Base-by-base conservation (phyloP, 1,140 invertebrate species). In the Sminthurides bifidus region DNA sequence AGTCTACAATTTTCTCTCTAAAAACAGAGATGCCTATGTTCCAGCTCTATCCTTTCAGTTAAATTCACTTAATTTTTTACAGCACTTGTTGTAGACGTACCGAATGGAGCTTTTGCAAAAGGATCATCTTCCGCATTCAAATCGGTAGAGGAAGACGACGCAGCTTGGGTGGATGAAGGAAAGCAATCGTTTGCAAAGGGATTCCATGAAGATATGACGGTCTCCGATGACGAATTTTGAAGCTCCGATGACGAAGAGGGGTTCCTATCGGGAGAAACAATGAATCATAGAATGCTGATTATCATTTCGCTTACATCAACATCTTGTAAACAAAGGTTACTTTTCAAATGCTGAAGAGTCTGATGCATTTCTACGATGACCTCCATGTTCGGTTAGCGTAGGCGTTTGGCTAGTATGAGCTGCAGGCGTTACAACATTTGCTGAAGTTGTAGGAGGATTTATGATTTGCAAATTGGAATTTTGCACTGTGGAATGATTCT, bases 341-440 rank as follows among this genome's bases (percentile, higher is more conserved):
- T 85, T 86, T 67, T 84, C 86, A 66, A 88, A 85, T 61, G 85
- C 84, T 45, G 85, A 87, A 1, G 86, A 89, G 68, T 90, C 87
- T 69, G 85, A 88, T 66, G 87, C 83, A 69, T 90, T 90, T 38
- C 87, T 76, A 35, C 85, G 70, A 70, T 89, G 86, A 31, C 61
- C 62, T 35, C 41, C 50, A 43, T 54, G 48, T 21, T 46, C 33
- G 38, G 53, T 60, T 41, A 75, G 71, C 57, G 79, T 77, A 2
- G 79, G 45, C 3, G 44, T 35, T 10, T 43, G 41, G 6, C n/a
- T 43, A 35, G 52, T 26, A 54, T 46, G 48, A 53, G 24, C 38
- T 29, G 30, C 29, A 12, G 37, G 35, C 4, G 24, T 40, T 15
- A n/a, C 45, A 29, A 37, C 19, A 19, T 35, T 33, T 27, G 45